phyloP scores from a whole-genome alignment of 2,797 vertebrate species.

The Halcyon chelicuti region DNA sequence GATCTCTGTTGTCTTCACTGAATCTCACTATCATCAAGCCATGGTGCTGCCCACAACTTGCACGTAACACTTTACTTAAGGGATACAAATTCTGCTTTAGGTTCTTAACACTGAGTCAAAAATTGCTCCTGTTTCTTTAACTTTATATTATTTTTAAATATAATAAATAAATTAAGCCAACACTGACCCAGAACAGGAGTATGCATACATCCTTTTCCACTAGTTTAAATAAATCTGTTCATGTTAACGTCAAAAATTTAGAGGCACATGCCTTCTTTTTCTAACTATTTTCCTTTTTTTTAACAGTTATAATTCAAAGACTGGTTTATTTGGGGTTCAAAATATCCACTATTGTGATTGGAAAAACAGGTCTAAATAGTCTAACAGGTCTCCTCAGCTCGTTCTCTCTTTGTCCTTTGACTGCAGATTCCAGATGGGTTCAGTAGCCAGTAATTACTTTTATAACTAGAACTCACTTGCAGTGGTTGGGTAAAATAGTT shows the following conservation, averaged over 20 bases:
- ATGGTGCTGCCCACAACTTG: neutral
- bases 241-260: neutral
- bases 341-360: neutral
- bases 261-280: neutral
- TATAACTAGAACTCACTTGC: slow-evolving; percentile 74
- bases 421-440: slow-evolving; percentile 77
- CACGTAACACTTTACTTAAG: accelerated
- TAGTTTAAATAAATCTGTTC: neutral
- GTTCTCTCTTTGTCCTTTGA: slow-evolving; percentile 68
- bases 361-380: neutral
- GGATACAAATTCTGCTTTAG: neutral
- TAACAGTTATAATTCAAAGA: neutral
- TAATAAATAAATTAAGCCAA: neutral
- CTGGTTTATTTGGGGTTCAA: neutral
- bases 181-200: neutral
- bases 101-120: neutral
- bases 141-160: neutral
- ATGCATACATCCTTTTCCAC: neutral
- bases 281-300: neutral
- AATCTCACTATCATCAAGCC: neutral
- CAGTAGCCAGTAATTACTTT: slow-evolving; percentile 79
- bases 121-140: neutral
- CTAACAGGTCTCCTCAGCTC: neutral
- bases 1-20: neutral
- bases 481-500: neutral